Conservation (phyloP, 2,113 vertebrate species). For the Gallinago jamesoni region DNA sequence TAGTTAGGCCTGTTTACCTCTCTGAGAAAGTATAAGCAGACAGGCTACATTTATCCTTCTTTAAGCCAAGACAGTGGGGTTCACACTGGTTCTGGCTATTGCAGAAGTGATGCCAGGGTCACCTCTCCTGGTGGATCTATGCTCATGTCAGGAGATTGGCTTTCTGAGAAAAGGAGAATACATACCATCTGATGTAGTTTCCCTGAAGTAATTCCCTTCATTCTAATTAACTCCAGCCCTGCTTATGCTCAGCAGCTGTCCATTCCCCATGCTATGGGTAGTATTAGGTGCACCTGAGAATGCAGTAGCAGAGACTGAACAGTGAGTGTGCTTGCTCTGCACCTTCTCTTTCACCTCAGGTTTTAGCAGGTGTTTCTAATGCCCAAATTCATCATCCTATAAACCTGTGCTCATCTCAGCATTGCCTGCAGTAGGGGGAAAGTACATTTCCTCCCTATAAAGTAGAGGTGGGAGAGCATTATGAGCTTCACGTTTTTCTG, state of each 20-base stretch:
- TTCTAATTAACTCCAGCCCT: neutral
- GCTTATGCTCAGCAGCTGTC: neutral
- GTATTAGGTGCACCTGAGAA: neutral
- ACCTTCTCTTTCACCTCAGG: neutral
- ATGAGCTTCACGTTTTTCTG: neutral
- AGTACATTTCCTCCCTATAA: neutral
- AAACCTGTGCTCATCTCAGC: neutral
- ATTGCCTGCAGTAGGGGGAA: neutral
- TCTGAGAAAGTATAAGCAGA: neutral
- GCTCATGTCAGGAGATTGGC: neutral
- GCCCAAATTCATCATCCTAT: neutral
- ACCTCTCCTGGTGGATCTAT: neutral
- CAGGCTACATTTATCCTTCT: neutral
- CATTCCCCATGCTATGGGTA: neutral
- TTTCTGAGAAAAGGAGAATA: neutral
- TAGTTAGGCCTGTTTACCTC: rapidly evolving
- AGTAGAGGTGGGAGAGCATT: neutral
- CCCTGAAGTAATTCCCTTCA: neutral
- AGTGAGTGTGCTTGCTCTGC: neutral
- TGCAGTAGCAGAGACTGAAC: neutral
- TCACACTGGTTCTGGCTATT: neutral
- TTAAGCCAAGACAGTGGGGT: neutral
- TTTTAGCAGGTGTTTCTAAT: neutral
- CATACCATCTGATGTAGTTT: neutral
- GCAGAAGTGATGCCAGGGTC: neutral